Evolutionary conservation across 1,140 invertebrate genomes (phyloP), one percentile per base, ranked within the genome.

Genomic region (Adoxophyes honmai): DNA sequence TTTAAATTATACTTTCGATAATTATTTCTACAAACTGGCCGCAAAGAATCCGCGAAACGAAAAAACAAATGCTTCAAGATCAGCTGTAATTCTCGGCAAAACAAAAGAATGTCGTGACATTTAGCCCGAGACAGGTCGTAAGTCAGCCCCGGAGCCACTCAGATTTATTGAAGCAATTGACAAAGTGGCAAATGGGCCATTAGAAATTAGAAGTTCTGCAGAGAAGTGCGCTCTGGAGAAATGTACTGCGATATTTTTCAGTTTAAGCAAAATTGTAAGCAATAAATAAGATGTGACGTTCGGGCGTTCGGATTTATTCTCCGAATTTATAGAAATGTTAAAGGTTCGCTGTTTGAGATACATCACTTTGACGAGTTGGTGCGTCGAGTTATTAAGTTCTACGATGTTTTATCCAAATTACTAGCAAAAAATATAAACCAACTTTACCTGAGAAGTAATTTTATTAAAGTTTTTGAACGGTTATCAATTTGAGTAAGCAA

Each of bases 51-150:
- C n/a, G 6, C 6, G 21, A 3, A 28, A 6, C 21, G 6, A 28
- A 28, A 28, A 28, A 28, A 36, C 1, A 3, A 36, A 13, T 11
- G 36, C 10, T 38, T 11, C 4, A 48, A 48, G 21, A 48, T 5
- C 42, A 48, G 42, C 21, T 48, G 42, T 11, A 48, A 48, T 21
- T 48, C 42, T 33, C 16, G 2, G 16, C 37, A 63, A 70, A 70
- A 73, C 67, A 71, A 75, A 73, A 75, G 73, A 80, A 78, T 75
- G 66, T 70, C 55, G 59, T 59, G 69, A 68, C 69, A 73, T 78
- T 74, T 69, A 73, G 51, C 62, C 34, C 34, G 57, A 70, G 77
- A 77, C 77, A 66, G 61, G 60, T 62, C 44, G 69, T 81, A 76
- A 75, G 67, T 78, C 75, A 81, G 52, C 15, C 60, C 11, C 34